Evolutionary conservation across 92 coral and sea anemone genomes (phyloP).

Genomic region (Galaxea fascicularis): DNA sequence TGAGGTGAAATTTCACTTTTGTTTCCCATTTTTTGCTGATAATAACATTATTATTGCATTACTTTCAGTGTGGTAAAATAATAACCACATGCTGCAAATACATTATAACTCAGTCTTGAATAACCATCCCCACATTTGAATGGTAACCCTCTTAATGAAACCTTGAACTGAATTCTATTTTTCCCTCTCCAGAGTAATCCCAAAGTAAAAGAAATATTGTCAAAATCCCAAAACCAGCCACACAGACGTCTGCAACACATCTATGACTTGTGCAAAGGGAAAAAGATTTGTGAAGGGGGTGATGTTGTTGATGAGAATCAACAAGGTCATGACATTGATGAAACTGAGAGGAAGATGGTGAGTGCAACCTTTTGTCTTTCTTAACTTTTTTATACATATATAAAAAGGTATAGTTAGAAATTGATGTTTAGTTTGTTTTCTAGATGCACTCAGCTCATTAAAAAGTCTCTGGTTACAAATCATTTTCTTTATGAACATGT

Average conservation of each 20-base stretch:
- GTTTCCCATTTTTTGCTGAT: not conserved
- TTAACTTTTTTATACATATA: not conserved
- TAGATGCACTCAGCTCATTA: no score
- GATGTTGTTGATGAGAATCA: conserved; percentile 90
- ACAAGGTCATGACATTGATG: conserved; percentile 73
- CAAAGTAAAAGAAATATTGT: conserved; percentile 87
- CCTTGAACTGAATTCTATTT: not conserved
- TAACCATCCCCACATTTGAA: no score
- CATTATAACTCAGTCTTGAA: not conserved
- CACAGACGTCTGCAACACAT: conserved; percentile 90
- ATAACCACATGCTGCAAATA: not conserved
- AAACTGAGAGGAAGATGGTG: conserved; percentile 91
- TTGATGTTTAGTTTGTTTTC: no score
- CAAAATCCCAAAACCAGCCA: conserved; percentile 86
- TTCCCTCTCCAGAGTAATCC: conserved; percentile 79
- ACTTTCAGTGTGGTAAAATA: not conserved
- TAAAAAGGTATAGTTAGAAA: no score
- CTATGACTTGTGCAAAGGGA: conserved; percentile 96
- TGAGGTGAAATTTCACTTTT: not conserved
- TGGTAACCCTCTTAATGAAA: no score
- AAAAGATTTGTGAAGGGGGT: conserved; percentile 96
- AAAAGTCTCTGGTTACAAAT: no score
- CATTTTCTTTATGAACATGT: no score
- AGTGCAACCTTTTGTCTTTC: not conserved
- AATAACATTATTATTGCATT: not conserved